These are phyloP conservation scores for Pterophyllum scalare DNA, from an alignment of 2,113 vertebrate species.

Conservation along the genomic window DNA sequence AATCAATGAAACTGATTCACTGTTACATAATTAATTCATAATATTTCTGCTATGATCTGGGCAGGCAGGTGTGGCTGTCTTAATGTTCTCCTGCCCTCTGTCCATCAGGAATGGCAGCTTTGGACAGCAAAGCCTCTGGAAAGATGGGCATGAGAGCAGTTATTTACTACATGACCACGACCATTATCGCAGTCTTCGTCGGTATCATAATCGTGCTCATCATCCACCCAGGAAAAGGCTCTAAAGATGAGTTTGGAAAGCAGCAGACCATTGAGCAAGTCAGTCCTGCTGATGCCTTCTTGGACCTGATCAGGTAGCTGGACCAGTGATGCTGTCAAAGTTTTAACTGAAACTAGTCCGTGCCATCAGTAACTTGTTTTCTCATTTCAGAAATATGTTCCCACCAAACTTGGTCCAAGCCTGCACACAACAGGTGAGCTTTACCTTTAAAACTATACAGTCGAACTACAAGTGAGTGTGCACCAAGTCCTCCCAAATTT, in stretches of 20 bases:
- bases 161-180: conserved; percentile 98
- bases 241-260: conserved; percentile 94
- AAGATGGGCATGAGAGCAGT: conserved; percentile 98
- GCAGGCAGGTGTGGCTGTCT: background rate
- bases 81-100: background rate
- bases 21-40: background rate
- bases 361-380: conserved; percentile 14
- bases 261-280: conserved; percentile 93
- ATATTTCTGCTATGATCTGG: background rate
- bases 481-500: background rate
- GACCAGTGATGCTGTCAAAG: background rate
- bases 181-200: conserved; percentile 93
- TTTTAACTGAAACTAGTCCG: background rate
- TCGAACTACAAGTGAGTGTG: background rate
- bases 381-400: conserved; percentile 95
- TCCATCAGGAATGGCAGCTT: conserved; percentile 90
- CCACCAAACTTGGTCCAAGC: conserved; percentile 98
- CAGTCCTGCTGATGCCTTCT: conserved; percentile 94
- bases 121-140: conserved; percentile 96
- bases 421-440: conserved; percentile 96
- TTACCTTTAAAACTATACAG: too few species aligned
- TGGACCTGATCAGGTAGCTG: conserved; percentile 94
- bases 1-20: background rate
- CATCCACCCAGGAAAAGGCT: conserved; percentile 96
- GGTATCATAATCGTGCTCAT: conserved; percentile 96